Evolutionary conservation across 2,113 vertebrate genomes (phyloP), one percentile per base, ranked within the genome.

Genomic region (Dasyprocta punctata): DNA sequence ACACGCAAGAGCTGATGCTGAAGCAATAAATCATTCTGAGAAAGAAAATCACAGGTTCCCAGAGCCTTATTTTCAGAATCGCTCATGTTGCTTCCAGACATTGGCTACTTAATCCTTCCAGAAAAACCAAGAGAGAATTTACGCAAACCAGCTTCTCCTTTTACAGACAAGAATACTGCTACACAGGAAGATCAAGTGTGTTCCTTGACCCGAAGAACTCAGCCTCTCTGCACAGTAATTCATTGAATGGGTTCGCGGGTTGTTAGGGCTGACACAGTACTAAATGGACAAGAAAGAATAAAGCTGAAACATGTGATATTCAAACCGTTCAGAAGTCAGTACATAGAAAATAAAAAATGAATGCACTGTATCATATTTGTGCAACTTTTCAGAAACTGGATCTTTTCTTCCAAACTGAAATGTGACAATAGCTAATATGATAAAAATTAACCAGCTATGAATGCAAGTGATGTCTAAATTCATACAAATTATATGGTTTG

Each of bases 41-140:
- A 95, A 78, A 88, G 94, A 97, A 97, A 98, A 94, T 89, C 95
- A 33, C 30, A 75, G 95, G 83, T 92, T 97, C 90, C 91, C 96
- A 96, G 78, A 95, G 73, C 85, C 92, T 78, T 75, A 89, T 96
- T 97, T 97, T 94, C 97, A 97, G 96, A 97, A 92, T 97, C 16
- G 22, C 96, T 98, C 95, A 89, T 89, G 95, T 96, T 98, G 96
- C 95, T 97, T 98, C 97, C 97, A 96, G 95, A 95, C 96, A 71
- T 90, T 84, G 89, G 94, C 88, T 80, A 97, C 89, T 97, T 95
- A 98, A 97, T 97, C 90, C 95, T 96, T 94, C 95, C 95, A 97
- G 94, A 92, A 96, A 11, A 94, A 95, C 86, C 71, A 60, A 90
- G 86, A 90, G 92, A 95, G 90, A 98, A 96, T 97, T 97, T 90